Evolutionary conservation across 2,113 vertebrate species (phyloP).

Genomic region (Thryonomys swinderianus): DNA sequence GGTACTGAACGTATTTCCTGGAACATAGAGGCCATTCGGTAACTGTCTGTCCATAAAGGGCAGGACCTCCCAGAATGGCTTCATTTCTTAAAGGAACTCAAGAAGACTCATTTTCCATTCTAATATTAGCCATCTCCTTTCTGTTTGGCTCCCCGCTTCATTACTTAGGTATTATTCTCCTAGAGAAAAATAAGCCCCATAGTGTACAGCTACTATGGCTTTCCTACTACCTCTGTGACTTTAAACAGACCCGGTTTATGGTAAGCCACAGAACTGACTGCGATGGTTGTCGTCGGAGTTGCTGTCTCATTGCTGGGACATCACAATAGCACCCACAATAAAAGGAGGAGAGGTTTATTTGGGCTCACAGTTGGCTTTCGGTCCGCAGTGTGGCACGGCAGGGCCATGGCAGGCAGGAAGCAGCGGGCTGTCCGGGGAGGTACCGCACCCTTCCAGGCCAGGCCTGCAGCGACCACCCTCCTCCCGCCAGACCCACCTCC

Average conservation of each 20-base stretch:
- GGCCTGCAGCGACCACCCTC: neutral
- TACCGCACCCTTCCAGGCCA: neutral
- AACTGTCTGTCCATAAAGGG: neutral
- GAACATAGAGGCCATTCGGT: neutral
- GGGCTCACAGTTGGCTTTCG: neutral
- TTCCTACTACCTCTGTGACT: neutral
- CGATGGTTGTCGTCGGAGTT: neutral
- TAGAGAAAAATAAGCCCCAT: neutral
- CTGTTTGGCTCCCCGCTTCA: neutral
- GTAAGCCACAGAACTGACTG: slow-evolving; percentile 4
- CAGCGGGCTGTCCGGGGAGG: neutral
- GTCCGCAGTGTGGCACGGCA: neutral
- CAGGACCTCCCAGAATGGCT: neutral
- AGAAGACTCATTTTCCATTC: neutral
- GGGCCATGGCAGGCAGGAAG: neutral
- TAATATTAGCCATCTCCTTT: neutral
- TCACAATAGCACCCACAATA: neutral
- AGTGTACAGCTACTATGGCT: neutral
- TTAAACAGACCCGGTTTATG: neutral
- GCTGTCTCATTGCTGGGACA: neutral
- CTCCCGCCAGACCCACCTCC: neutral
- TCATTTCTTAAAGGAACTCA: neutral
- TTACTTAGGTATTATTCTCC: neutral
- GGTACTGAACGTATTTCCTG: neutral
- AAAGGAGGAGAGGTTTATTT: neutral